phyloP scores from a whole-genome alignment of 2,888 invertebrate genomes.

The Eristalis intricaria region DNA sequence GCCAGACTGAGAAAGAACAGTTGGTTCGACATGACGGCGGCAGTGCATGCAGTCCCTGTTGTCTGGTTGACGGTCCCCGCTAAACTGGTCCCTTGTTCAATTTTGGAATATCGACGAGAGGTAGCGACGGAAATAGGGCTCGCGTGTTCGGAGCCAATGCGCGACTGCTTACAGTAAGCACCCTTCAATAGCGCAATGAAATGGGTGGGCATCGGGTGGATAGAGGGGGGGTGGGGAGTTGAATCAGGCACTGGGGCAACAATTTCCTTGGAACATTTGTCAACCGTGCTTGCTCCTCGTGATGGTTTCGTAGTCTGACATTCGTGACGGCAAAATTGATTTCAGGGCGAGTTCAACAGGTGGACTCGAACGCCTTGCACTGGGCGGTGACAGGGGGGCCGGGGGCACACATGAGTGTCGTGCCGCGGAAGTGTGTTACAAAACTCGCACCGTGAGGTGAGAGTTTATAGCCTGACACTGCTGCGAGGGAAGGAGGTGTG shows the following conservation, averaged over 20 bases:
- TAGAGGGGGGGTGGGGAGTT: background rate
- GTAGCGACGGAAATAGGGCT: slow-evolving; percentile 28
- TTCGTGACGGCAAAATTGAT: slow-evolving; percentile 65
- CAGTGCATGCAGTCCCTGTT: slow-evolving; percentile 11
- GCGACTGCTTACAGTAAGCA: slow-evolving; percentile 54
- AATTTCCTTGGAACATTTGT: slow-evolving; percentile 60
- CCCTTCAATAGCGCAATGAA: slow-evolving; percentile 53
- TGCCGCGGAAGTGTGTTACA: slow-evolving; percentile 51
- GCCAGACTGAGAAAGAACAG: slow-evolving; percentile 80
- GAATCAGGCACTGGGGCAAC: slow-evolving; percentile 48
- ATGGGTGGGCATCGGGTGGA: background rate
- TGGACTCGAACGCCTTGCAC: slow-evolving; percentile 18
- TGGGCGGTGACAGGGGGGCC: background rate
- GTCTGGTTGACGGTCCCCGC: slow-evolving; percentile 38
- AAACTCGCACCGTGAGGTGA: slow-evolving; percentile 27
- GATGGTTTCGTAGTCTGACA: background rate
- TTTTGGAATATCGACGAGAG: background rate
- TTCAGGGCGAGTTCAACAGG: slow-evolving; percentile 39
- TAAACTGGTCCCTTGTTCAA: slow-evolving; percentile 40
- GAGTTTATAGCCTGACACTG: slow-evolving; percentile 29
- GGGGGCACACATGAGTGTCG: slow-evolving; percentile 18
- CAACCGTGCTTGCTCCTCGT: slow-evolving; percentile 8
- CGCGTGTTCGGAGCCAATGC: slow-evolving; percentile 48
- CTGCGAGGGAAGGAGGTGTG: background rate
- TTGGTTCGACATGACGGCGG: slow-evolving; percentile 77